phyloP scores from a whole-genome alignment of 2,888 invertebrate species.

The Galerucella pusilla region DNA sequence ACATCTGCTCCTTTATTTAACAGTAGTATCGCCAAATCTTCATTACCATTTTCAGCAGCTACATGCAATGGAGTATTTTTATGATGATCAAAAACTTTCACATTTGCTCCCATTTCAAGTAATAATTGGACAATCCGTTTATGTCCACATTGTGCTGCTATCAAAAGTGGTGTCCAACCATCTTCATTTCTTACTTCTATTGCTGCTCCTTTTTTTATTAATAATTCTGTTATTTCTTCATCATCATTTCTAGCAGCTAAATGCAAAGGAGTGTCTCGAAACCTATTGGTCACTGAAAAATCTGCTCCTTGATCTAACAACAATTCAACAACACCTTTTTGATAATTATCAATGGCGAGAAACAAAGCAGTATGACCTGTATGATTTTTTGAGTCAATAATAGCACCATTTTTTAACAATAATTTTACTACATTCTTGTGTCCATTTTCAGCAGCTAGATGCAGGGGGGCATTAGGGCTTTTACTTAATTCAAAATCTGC shows the following conservation, averaged over 20 bases:
- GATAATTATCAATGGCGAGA: slow-evolving; percentile 21
- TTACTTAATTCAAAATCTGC: slow-evolving; percentile 36
- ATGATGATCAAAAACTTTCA: slow-evolving; percentile 21
- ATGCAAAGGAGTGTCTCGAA: slow-evolving; percentile 40
- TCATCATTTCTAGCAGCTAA: slow-evolving; percentile 39
- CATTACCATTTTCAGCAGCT: slow-evolving; percentile 28
- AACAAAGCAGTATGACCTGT: slow-evolving; percentile 19
- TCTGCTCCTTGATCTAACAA: slow-evolving; percentile 26
- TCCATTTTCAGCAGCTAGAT: slow-evolving; percentile 70
- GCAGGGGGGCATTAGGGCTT: slow-evolving; percentile 66
- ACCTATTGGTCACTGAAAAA: slow-evolving; percentile 18
- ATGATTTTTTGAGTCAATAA: slow-evolving; percentile 64
- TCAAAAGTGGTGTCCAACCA: slow-evolving; percentile 50
- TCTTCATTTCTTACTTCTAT: slow-evolving; percentile 41
- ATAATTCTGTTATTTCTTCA: slow-evolving; percentile 30
- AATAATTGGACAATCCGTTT: slow-evolving; percentile 42
- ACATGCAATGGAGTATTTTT: slow-evolving; percentile 36
- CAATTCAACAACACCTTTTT: slow-evolving; percentile 15
- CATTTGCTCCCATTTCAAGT: slow-evolving; percentile 34
- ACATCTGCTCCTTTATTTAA: slow-evolving; percentile 7
- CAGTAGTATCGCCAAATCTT: not conserved
- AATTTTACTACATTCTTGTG: slow-evolving; percentile 62
- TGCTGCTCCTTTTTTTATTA: slow-evolving; percentile 34
- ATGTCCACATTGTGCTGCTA: slow-evolving; percentile 51
- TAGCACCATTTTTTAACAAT: slow-evolving; percentile 64